A percentile compares a stretch with the other conserved stretches of the same genome.
These are phyloP conservation scores for Leptura quadrifasciata DNA, from an alignment of 2,888 invertebrate species.

Conservation along the genomic window DNA sequence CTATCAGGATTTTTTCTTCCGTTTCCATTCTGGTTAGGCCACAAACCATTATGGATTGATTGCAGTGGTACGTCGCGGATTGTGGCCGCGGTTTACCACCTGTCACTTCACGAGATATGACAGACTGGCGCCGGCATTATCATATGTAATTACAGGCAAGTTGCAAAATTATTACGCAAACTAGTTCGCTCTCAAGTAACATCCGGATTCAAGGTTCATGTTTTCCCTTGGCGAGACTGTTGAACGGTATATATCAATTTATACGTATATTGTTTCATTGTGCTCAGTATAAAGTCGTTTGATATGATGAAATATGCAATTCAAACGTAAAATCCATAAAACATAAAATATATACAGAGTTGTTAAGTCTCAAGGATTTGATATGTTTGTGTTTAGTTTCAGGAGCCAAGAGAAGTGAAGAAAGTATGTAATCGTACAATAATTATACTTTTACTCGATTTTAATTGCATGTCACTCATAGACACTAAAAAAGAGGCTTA, in stretches of 20 bases:
- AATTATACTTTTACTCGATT: too few species aligned
- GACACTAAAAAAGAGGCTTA: too few species aligned
- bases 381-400: too few species aligned
- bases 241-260: slow-evolving; percentile 20
- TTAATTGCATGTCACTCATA: too few species aligned
- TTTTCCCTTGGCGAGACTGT: slow-evolving; percentile 29
- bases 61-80: slow-evolving; percentile 42
- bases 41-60: slow-evolving; percentile 27
- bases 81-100: slow-evolving; percentile 55
- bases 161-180: slow-evolving; percentile 57
- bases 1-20: neutral
- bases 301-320: neutral
- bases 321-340: neutral
- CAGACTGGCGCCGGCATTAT: slow-evolving; percentile 60
- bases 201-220: slow-evolving; percentile 50
- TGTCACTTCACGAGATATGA: slow-evolving; percentile 52
- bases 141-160: slow-evolving; percentile 57
- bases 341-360: neutral
- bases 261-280: neutral
- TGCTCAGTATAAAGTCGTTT: neutral
- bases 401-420: too few species aligned
- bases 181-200: slow-evolving; percentile 49
- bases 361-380: too few species aligned
- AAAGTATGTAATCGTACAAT: too few species aligned
- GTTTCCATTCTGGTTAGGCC: slow-evolving; percentile 3